phyloP scores from a whole-genome alignment of 2,797 vertebrate genomes.

The Lithobates sylvaticus region DNA sequence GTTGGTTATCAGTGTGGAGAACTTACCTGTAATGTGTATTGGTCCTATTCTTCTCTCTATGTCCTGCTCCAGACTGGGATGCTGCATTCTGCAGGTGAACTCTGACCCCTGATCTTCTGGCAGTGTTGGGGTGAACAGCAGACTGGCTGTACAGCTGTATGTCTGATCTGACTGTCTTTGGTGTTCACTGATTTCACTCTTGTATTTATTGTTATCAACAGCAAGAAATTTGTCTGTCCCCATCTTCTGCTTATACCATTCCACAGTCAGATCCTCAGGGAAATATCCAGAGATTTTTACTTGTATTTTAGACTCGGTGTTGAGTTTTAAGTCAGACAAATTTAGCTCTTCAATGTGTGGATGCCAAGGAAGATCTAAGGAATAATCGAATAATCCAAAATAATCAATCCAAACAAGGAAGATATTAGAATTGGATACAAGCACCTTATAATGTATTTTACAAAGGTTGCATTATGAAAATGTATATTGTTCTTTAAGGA shows the following conservation, averaged over 20 bases:
- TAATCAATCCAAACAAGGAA: too few relatives aligned
- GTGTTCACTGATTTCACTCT: background rate
- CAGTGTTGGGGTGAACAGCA: constrained; percentile 13
- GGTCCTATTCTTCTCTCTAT: constrained; percentile 25
- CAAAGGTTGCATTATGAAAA: too few relatives aligned
- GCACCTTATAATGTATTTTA: too few relatives aligned
- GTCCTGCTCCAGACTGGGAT: background rate
- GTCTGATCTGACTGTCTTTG: background rate
- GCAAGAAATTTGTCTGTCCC: background rate
- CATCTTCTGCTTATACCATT: background rate
- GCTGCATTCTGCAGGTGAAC: constrained; percentile 21
- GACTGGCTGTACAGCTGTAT: background rate
- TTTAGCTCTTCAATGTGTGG: background rate
- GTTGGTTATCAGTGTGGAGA: too few relatives aligned
- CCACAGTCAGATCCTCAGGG: background rate
- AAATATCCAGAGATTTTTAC: background rate
- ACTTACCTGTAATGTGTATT: background rate
- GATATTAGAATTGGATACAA: too few relatives aligned
- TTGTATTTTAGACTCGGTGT: background rate
- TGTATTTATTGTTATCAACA: background rate
- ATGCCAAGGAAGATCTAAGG: background rate
- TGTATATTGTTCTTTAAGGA: too few relatives aligned
- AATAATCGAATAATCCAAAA: background rate
- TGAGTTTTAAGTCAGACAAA: background rate
- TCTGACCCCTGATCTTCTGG: background rate